Percentiles rank a stretch among this genome's conserved stretches.
Evolutionary conservation across 2,113 vertebrate species (phyloP).

Genomic region (Mugil cephalus): DNA sequence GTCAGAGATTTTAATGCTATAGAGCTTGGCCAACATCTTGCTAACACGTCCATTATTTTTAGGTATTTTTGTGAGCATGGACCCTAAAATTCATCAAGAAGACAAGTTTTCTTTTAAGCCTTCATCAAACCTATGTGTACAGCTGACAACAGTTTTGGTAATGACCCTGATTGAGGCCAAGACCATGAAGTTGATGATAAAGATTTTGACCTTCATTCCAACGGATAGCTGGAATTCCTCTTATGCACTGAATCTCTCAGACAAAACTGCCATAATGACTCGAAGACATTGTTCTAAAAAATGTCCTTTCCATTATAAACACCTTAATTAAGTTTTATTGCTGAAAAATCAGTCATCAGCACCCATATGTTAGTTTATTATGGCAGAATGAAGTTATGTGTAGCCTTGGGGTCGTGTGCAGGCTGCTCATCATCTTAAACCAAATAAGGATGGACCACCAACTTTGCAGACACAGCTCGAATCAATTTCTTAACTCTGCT

Average conservation of each 20-base stretch:
- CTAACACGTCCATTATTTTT: conserved; percentile 1
- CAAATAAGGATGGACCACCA: neutral
- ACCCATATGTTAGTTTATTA: too few species aligned
- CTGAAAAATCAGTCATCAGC: neutral
- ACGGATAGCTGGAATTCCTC: conserved; percentile 31
- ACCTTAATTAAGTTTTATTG: neutral
- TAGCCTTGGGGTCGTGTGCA: neutral
- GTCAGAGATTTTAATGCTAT: neutral
- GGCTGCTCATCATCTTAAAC: neutral
- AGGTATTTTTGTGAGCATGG: conserved; percentile 3
- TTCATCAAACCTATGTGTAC: conserved; percentile 16
- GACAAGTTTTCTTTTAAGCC: conserved; percentile 27
- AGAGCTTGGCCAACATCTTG: neutral
- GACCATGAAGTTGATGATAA: conserved; percentile 33
- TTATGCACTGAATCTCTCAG: conserved; percentile 31
- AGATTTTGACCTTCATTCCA: conserved; percentile 31
- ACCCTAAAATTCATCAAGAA: conserved; percentile 3
- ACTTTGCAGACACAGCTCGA: conserved; percentile 4
- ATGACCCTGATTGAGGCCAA: conserved; percentile 44
- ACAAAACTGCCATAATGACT: conserved; percentile 1
- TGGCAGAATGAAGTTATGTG: neutral
- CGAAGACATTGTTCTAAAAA: neutral
- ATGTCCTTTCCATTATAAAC: too few species aligned
- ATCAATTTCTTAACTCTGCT: neutral
- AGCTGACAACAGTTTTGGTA: conserved; percentile 63